phyloP scores from a whole-genome alignment of 2,113 vertebrate species.

The Gallinago media region DNA sequence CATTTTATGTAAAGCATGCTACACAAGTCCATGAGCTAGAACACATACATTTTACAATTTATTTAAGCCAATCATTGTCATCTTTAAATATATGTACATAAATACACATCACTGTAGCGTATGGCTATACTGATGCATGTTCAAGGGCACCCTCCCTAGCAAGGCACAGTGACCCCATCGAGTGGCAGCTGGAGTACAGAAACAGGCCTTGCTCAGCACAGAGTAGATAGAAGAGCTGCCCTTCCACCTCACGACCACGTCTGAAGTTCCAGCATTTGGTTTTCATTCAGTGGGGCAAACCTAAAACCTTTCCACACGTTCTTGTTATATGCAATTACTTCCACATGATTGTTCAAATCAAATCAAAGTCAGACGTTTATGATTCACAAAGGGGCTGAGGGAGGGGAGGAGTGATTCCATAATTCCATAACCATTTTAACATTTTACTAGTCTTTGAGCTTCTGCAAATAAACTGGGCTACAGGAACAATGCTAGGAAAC shows the following conservation, averaged over 20 bases:
- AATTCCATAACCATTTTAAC: neutral
- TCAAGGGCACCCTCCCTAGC: neutral
- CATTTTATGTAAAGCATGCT: neutral
- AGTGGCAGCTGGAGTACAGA: neutral
- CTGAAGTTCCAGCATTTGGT: neutral
- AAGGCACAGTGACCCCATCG: rapidly evolving
- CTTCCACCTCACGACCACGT: neutral
- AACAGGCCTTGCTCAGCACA: neutral
- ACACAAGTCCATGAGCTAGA: neutral
- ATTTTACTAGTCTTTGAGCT: neutral
- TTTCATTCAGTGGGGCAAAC: neutral
- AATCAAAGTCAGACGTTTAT: neutral
- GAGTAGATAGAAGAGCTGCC: neutral
- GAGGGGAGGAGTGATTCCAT: neutral
- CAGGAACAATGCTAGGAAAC: neutral
- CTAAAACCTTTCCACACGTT: neutral
- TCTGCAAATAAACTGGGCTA: neutral
- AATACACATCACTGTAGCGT: neutral
- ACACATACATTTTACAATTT: neutral
- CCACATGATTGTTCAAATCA: neutral
- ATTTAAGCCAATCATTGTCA: neutral
- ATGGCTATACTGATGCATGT: neutral
- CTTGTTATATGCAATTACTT: neutral
- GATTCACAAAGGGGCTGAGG: neutral
- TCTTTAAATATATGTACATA: neutral